phyloP scores from a whole-genome alignment of 2,797 vertebrate genomes.

The Nannoperca australis region DNA sequence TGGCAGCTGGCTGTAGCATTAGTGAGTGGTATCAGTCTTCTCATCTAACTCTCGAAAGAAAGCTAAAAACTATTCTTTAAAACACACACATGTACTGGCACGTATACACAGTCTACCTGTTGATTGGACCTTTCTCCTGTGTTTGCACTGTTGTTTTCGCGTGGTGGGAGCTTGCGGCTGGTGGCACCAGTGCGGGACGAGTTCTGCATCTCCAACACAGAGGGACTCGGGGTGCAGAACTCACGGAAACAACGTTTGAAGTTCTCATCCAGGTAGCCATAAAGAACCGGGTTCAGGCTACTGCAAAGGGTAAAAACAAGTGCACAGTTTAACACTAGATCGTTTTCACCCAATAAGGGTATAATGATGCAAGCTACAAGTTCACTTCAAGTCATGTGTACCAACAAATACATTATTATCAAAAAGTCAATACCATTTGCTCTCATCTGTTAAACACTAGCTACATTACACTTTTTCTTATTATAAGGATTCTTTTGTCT shows the following conservation, averaged over 20 bases:
- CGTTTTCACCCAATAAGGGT: background rate
- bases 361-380: background rate
- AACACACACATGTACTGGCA: background rate
- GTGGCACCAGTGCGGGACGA: constrained; percentile 91
- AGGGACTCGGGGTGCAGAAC: constrained; percentile 95
- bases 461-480: no score
- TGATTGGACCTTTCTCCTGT: constrained; percentile 95
- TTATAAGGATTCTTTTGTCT: background rate
- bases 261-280: constrained; percentile 98
- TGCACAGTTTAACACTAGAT: background rate
- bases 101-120: constrained; percentile 84
- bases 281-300: constrained; percentile 97
- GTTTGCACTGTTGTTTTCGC: constrained; percentile 90
- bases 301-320: constrained; percentile 51
- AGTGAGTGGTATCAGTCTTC: no score
- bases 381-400: background rate
- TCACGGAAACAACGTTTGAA: constrained; percentile 99
- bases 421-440: background rate
- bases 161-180: constrained; percentile 82
- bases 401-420: background rate
- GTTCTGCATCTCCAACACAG: constrained; percentile 92
- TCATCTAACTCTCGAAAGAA: background rate
- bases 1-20: no score
- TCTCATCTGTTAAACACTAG: background rate
- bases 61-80: background rate